Conservation (phyloP, 2,888 invertebrate species). For the Euspilapteryx auroguttella region DNA sequence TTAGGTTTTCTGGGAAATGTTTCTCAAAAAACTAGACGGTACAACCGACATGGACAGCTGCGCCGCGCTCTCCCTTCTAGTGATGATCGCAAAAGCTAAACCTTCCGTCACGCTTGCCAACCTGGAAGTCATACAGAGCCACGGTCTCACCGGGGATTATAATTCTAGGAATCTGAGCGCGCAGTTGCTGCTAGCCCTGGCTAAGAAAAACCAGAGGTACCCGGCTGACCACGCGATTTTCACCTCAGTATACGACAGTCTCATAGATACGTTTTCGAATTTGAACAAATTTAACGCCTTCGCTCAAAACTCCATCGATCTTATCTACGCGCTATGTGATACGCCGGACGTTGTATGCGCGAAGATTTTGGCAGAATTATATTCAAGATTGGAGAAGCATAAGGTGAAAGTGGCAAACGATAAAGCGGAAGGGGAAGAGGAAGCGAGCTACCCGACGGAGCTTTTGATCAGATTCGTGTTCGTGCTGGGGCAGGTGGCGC, state of each 20-base stretch:
- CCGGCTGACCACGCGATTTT: constrained; percentile 36
- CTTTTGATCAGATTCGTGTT: constrained; percentile 57
- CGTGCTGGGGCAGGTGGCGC: constrained; percentile 75
- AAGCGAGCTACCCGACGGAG: constrained; percentile 27
- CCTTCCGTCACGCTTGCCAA: constrained; percentile 67
- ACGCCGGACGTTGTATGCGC: constrained; percentile 54
- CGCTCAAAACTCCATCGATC: constrained; percentile 51
- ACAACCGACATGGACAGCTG: constrained; percentile 72
- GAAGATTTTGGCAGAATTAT: constrained; percentile 49
- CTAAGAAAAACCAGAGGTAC: constrained; percentile 35
- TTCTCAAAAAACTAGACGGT: constrained; percentile 71
- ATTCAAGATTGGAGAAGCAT: constrained; percentile 35
- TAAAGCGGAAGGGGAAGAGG: constrained; percentile 27
- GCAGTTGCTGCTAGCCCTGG: constrained; percentile 30
- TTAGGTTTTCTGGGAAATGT: constrained; percentile 84
- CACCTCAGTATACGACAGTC: constrained; percentile 26
- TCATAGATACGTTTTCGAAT: constrained; percentile 48
- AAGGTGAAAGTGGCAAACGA: constrained; percentile 26
- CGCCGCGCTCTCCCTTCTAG: constrained; percentile 73
- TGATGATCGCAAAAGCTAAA: constrained; percentile 69
- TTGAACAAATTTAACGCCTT: constrained; percentile 50
- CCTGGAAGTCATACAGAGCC: constrained; percentile 70
- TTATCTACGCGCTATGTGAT: constrained; percentile 60
- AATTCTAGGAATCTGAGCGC: constrained; percentile 30
- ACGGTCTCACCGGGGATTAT: constrained; percentile 67